Conservation (phyloP, 2,888 invertebrate species). For the Chymomyza fuscimana region DNA sequence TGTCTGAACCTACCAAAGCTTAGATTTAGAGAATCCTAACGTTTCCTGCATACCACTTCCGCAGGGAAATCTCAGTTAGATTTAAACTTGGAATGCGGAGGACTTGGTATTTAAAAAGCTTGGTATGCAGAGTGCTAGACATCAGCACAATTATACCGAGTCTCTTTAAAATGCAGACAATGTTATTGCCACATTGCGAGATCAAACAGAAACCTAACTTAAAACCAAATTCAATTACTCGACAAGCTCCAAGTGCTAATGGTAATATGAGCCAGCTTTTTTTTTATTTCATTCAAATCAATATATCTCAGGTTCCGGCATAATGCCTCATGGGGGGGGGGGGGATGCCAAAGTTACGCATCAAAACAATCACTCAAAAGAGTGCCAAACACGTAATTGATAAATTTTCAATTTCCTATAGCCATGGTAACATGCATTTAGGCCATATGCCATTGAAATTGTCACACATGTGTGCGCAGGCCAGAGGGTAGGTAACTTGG, state of each 20-base stretch:
- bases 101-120: too few species aligned
- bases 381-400: slow-evolving; percentile 48
- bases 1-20: too few species aligned
- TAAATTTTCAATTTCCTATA: slow-evolving; percentile 56
- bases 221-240: slow-evolving; percentile 54
- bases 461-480: slow-evolving; percentile 17
- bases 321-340: background rate
- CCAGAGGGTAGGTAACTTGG: background rate
- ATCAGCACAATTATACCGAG: background rate
- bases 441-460: slow-evolving; percentile 23
- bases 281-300: slow-evolving; percentile 10
- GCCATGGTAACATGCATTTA: slow-evolving; percentile 40
- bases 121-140: too few species aligned
- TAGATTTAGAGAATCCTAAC: too few species aligned
- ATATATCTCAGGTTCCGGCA: slow-evolving; percentile 16
- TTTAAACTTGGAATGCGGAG: too few species aligned
- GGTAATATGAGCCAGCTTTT: slow-evolving; percentile 43
- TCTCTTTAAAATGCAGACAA: background rate
- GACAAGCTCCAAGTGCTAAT: slow-evolving; percentile 34
- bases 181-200: slow-evolving; percentile 19
- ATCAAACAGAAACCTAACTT: background rate
- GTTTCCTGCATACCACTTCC: too few species aligned
- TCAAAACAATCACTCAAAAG: slow-evolving; percentile 38
- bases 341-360: background rate
- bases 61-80: too few species aligned